Evolutionary conservation across 1,140 invertebrate genomes (phyloP), one percentile per base, ranked within the genome.

Genomic region (Holcopasites calliopsidis): DNA sequence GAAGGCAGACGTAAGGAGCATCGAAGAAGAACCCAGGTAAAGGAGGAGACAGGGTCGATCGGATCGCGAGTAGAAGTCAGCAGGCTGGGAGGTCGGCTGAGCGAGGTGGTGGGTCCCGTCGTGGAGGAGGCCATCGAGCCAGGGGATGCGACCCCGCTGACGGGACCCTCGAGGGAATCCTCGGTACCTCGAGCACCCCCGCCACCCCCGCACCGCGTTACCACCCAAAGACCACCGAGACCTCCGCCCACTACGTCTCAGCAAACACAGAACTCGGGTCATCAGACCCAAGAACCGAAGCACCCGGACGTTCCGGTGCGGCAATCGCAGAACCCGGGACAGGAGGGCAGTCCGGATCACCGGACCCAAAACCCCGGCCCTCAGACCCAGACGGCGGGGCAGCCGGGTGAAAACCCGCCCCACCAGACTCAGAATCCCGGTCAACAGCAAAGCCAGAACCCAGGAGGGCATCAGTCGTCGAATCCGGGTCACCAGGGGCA

Each of bases 81-180:
- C 91, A 92, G 91, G 90, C 91, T 92, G 91, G 91, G 91, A 89
- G 91, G 90, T 89, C 88, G 90, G 85, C 78, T 92, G 87, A 92
- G 91, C 83, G 91, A 91, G 79, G 90, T 91, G 78, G 89, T 92
- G 91, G 91, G 91, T 91, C 91, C 91, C 91, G 91, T 91, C 90
- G 91, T 91, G 90, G 91, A 92, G 91, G 91, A 91, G 90, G 90
- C 90, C 88, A 89, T 90, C 65, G 91, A 92, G 90, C 91, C 91
- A 84, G 90, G 90, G 87, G 89, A 91, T 92, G 91, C 88, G 76
- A 90, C 89, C 89, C 86, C 89, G 87, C 88, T 90, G 90, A 91
- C 90, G 90, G 90, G 90, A 88, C 90, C 90, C 88, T 83, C 88
- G 79, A 86, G 87, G 85, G 89, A 89, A 77, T 85, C 83, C 85